Percentiles rank a stretch among this genome's conserved stretches.
Conservation (phyloP, 2,888 invertebrate species). For the Camponotus fellah region DNA sequence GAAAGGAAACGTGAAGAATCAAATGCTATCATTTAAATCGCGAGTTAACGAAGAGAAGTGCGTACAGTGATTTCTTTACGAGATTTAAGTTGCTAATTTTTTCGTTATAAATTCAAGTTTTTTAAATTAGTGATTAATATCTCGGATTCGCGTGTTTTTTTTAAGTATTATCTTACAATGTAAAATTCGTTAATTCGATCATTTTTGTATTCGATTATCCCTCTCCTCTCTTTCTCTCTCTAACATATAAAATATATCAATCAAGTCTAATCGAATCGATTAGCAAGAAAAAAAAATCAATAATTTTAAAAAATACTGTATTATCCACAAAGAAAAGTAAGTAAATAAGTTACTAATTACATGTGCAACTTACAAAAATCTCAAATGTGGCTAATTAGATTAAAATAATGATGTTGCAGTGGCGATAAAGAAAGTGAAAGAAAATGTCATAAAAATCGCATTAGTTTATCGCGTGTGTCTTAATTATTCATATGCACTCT, state of each 20-base stretch:
- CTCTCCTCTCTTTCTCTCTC: not conserved
- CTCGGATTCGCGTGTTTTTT: not conserved
- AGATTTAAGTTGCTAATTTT: not conserved
- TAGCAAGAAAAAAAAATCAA: not conserved
- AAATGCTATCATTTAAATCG: not conserved
- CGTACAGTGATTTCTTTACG: not conserved
- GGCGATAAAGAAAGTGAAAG: not conserved
- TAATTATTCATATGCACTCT: not conserved
- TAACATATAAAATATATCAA: not conserved
- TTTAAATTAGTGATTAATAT: not conserved
- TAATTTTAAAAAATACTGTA: not conserved
- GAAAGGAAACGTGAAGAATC: conserved; percentile 5
- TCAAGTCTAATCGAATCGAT: not conserved
- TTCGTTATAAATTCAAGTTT: not conserved
- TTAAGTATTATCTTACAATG: not conserved
- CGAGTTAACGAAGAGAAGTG: not conserved
- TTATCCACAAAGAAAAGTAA: not conserved
- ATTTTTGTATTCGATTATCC: not conserved
- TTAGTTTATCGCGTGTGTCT: not conserved
- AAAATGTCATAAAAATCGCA: not conserved
- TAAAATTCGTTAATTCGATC: not conserved
- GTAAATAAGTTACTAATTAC: no score
- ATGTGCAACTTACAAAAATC: not conserved
- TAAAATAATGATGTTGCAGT: not conserved
- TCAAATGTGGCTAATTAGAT: not conserved